Conservation (phyloP, 2,888 invertebrate species). For the Rutpela maculata region DNA sequence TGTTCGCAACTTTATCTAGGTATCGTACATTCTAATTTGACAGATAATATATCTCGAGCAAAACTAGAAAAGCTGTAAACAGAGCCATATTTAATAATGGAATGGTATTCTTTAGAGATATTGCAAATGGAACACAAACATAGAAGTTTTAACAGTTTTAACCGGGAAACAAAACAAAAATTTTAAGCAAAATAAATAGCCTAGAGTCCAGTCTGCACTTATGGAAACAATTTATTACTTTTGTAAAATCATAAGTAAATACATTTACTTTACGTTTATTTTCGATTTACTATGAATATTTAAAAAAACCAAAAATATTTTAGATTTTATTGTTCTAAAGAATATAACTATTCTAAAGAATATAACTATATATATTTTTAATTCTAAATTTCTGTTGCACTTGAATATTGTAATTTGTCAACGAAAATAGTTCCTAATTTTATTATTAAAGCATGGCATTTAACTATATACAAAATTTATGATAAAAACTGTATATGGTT, state of each 20-base stretch:
- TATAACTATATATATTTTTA: too few relatives aligned
- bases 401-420: too few relatives aligned
- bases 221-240: neutral
- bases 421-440: too few relatives aligned
- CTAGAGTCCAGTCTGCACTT: neutral
- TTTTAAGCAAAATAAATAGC: neutral
- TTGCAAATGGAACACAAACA: conserved; percentile 5
- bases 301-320: too few relatives aligned
- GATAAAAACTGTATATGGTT: too few relatives aligned
- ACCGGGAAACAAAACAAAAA: neutral
- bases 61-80: conserved; percentile 17
- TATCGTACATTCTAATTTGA: conserved; percentile 7
- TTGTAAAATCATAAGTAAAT: neutral
- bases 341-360: too few relatives aligned
- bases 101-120: neutral
- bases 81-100: conserved; percentile 22
- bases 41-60: conserved; percentile 15
- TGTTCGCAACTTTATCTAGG: conserved; percentile 19
- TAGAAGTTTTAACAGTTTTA: neutral
- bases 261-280: too few relatives aligned
- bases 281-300: too few relatives aligned
- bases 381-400: too few relatives aligned
- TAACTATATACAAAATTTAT: too few relatives aligned
- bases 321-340: too few relatives aligned
- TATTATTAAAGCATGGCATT: too few relatives aligned